Base-by-base conservation (phyloP, 1,140 invertebrate species). In the Drosophila subpulchrella region DNA sequence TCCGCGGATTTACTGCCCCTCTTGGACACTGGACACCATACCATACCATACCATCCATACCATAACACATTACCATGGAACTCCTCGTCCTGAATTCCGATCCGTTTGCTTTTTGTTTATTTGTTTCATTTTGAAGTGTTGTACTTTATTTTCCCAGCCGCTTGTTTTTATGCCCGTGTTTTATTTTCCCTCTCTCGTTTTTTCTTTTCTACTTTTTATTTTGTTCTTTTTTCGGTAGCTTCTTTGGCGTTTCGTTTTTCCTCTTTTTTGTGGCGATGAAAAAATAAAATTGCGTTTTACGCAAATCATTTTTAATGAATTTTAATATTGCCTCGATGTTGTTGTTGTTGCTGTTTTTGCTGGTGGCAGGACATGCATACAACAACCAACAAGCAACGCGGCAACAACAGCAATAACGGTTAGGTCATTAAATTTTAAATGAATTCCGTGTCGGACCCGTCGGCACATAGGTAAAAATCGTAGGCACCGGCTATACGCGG, bases 251-350 rank as follows among this genome's bases (percentile, higher is more conserved):
- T 39, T 4, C 47, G 27, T 55, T 41, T 56, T 44, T 54, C 53
- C 15, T 39, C 58, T 58, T 75, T 58, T 30, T 36, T 60, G 51
- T 51, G 74, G 56, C 66, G 68, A 63, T 88, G 63, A 68, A 79
- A 86, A 86, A 88, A 88, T 89, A 89, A 88, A 88, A 88, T 88
- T 88, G 74, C 84, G 81, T 89, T 89, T 89, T 90, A 89, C 85
- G 84, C 84, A 89, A 89, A 89, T 89, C 85, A 89, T 89, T 89
- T 89, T 89, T 89, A 89, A 89, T 89, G 85, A 89, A 90, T 89
- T 89, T 90, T 89, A 90, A 89, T 90, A 89, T 90, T 53, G 80
- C 72, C 41, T 59, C 53, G 34, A 50, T 47, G 51, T 30, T 61
- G 55, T 38, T 61, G 55, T 38, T 68, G 48, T 38, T 67, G 58